These are phyloP conservation scores for Hypercompe scribonia DNA, from an alignment of 2,888 invertebrate genomes.

Conservation along the genomic window DNA sequence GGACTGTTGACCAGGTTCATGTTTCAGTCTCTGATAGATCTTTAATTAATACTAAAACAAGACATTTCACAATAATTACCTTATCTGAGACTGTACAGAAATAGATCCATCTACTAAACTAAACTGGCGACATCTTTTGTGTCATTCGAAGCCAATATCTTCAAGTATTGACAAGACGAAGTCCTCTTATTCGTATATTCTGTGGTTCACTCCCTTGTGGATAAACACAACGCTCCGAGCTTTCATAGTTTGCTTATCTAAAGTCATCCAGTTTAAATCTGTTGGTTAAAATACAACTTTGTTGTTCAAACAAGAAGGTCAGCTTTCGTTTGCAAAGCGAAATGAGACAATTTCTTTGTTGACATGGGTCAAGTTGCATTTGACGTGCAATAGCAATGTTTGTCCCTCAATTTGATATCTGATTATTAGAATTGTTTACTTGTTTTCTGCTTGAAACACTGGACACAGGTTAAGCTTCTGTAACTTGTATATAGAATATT, in stretches of 20 bases:
- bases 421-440: slow-evolving; percentile 68
- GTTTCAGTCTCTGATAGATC: not conserved
- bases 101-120: not conserved
- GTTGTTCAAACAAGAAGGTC: not conserved
- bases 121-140: slow-evolving; percentile 23
- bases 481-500: not conserved
- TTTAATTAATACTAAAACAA: not conserved
- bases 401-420: slow-evolving; percentile 61
- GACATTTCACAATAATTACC: not conserved
- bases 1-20: too few relatives aligned
- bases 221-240: slow-evolving; percentile 33
- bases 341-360: slow-evolving; percentile 31
- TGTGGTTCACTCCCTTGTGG: slow-evolving; percentile 31
- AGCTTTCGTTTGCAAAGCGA: slow-evolving; percentile 2
- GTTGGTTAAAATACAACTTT: slow-evolving; percentile 19
- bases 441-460: slow-evolving; percentile 53
- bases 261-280: slow-evolving; percentile 26
- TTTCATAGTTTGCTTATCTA: slow-evolving; percentile 39
- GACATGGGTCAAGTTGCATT: slow-evolving; percentile 57
- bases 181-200: slow-evolving; percentile 25
- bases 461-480: slow-evolving; percentile 24
- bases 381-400: slow-evolving; percentile 55
- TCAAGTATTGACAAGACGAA: slow-evolving; percentile 17
- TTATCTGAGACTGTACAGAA: not conserved
- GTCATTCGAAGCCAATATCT: slow-evolving; percentile 23